Percentiles rank a stretch among this genome's conserved stretches.
These are phyloP conservation scores for Nerophis ophidion DNA, from an alignment of 2,113 vertebrate genomes.

Conservation along the genomic window DNA sequence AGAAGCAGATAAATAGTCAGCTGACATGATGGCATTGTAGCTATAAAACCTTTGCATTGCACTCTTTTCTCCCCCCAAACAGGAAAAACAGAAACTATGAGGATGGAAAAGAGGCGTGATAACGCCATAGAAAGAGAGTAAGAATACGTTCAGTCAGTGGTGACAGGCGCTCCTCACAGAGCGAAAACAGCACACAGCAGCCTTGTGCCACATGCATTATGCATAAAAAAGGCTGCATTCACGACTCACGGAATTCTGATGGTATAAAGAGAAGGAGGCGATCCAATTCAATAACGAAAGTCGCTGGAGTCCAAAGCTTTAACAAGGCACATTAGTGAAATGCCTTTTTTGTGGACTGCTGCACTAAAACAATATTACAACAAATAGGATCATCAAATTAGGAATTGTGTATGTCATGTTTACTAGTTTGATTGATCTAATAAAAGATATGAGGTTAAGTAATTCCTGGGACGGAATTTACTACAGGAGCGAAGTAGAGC, in stretches of 20 bases:
- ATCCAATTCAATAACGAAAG: not conserved
- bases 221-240: constrained; percentile 52
- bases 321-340: not conserved
- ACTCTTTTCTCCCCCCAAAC: constrained; percentile 14
- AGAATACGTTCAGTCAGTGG: constrained; percentile 65
- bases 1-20: constrained; percentile 26
- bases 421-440: not conserved
- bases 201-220: constrained; percentile 55
- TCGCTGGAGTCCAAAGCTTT: not conserved
- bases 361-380: too few species aligned
- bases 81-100: constrained; percentile 46
- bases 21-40: constrained; percentile 34
- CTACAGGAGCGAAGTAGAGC: too few species aligned
- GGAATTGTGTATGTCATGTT: not conserved
- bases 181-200: constrained; percentile 52
- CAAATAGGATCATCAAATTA: not conserved
- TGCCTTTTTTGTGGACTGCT: not conserved
- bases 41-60: constrained; percentile 46
- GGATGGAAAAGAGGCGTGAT: constrained; percentile 46
- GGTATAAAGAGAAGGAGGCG: constrained; percentile 8
- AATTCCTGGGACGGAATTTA: too few species aligned
- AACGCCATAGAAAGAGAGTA: constrained; percentile 64
- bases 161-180: constrained; percentile 62
- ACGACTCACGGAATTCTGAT: constrained; percentile 24
- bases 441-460: too few species aligned